Evolutionary conservation across 1,140 invertebrate genomes (phyloP).

Genomic region (Drosophila tsacasi): DNA sequence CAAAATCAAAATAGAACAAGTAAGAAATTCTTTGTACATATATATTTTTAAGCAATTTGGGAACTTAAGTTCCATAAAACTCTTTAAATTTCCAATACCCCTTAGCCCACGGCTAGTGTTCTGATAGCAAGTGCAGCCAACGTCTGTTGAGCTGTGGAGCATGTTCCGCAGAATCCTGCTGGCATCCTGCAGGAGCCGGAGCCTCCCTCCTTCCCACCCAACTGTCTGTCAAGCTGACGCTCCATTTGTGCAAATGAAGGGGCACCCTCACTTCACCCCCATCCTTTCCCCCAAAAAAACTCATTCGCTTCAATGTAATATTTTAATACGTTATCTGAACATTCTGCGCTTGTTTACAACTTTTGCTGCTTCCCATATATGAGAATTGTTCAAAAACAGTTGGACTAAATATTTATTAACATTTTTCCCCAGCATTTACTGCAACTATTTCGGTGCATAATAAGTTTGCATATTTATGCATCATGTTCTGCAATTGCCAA

Average conservation of each 20-base stretch:
- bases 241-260: constrained; percentile 61
- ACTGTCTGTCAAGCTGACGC: constrained; percentile 54
- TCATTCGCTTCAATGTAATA: constrained; percentile 28
- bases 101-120: constrained; percentile 1
- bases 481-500: constrained; percentile 47
- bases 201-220: not conserved
- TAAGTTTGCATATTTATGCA: constrained; percentile 46
- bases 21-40: too few species aligned
- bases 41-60: not conserved
- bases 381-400: constrained; percentile 68
- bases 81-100: not conserved
- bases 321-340: constrained; percentile 68
- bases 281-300: not conserved
- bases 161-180: constrained; percentile 11
- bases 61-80: not conserved
- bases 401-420: constrained; percentile 75
- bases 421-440: constrained; percentile 34
- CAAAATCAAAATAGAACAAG: not conserved
- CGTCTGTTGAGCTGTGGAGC: constrained; percentile 18
- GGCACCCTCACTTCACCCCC: not conserved
- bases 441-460: constrained; percentile 39
- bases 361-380: constrained; percentile 46
- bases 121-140: constrained; percentile 35
- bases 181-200: constrained; percentile 17
- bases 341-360: constrained; percentile 65